A percentile compares a stretch with the other conserved stretches of the same genome.
Conservation (phyloP, 2,797 vertebrate genomes). For the Poeciliopsis paucimaculata region DNA sequence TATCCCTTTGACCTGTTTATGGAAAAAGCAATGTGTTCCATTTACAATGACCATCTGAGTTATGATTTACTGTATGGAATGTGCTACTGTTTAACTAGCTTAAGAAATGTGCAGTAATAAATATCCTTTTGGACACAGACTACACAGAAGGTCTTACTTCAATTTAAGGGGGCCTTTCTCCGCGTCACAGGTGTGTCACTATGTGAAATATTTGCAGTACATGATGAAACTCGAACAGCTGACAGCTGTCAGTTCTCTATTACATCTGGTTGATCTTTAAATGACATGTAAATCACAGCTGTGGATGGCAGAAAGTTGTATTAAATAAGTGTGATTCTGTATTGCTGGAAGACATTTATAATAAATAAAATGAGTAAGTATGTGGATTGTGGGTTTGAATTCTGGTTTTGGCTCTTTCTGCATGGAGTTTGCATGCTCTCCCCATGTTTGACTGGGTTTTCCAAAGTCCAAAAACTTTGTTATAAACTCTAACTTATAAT, state of each 20-base stretch:
- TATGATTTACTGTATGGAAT: background rate
- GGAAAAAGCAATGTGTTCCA: background rate
- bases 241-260: background rate
- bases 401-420: background rate
- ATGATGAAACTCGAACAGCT: background rate
- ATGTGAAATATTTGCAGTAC: background rate
- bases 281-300: background rate
- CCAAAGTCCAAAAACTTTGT: background rate
- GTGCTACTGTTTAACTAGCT: background rate
- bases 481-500: no score
- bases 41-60: background rate
- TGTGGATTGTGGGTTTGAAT: background rate
- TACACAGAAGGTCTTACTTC: background rate
- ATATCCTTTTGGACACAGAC: background rate
- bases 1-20: background rate
- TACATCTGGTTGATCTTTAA: slow-evolving; percentile 1
- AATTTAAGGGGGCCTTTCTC: background rate
- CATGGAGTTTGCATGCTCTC: background rate
- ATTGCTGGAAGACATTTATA: background rate
- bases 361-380: background rate
- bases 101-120: background rate
- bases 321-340: background rate
- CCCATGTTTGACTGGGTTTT: background rate
- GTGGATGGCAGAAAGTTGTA: background rate
- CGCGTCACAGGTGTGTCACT: background rate